A percentile compares a stretch with the other conserved stretches of the same genome.
Conservation (phyloP, 2,888 invertebrate species). For the Agapostemon virescens region DNA sequence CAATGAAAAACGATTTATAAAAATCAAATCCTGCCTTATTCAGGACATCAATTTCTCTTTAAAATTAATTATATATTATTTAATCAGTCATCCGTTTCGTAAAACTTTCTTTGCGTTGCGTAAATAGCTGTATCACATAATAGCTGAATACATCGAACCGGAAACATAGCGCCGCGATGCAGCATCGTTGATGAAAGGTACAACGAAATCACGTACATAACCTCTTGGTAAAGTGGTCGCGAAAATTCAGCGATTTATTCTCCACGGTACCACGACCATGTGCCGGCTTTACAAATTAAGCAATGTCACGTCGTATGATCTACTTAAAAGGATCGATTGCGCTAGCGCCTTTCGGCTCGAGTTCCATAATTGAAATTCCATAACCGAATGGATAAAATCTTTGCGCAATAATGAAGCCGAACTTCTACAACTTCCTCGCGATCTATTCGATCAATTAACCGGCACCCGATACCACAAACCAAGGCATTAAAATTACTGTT, state of each 20-base stretch:
- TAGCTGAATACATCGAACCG: not conserved
- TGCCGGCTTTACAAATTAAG: not conserved
- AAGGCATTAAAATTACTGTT: not conserved
- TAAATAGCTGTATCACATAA: not conserved
- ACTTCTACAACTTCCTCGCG: not conserved
- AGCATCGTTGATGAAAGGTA: not conserved
- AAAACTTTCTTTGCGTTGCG: constrained; percentile 11
- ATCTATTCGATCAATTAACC: not conserved
- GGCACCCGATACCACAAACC: not conserved
- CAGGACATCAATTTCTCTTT: not conserved
- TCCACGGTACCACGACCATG: not conserved
- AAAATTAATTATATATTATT: constrained; percentile 13
- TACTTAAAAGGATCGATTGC: not conserved
- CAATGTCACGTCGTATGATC: not conserved
- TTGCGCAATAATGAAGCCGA: not conserved
- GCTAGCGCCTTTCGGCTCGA: not conserved
- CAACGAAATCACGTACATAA: not conserved
- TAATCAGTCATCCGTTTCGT: not conserved
- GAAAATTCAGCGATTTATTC: not conserved
- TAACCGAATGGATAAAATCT: not conserved
- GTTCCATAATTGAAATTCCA: not conserved
- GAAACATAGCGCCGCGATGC: not conserved
- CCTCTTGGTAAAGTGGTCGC: not conserved
- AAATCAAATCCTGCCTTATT: not conserved
- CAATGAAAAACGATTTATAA: not conserved